A percentile compares a stretch with the other conserved stretches of the same genome.
Evolutionary conservation across 1,140 invertebrate genomes (phyloP).

Genomic region (Portunus trituberculatus): DNA sequence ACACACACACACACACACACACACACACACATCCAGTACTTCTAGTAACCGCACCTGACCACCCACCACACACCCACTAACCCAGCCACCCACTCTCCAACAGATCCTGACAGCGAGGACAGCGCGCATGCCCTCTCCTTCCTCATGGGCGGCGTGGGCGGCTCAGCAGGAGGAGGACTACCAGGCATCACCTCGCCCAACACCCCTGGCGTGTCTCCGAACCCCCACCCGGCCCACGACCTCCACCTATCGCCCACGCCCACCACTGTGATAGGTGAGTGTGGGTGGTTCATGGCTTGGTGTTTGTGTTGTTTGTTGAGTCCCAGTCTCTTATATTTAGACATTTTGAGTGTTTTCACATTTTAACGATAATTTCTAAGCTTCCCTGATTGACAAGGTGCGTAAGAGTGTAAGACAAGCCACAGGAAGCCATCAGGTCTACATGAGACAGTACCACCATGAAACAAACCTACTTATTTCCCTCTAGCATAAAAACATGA

Average conservation of each 20-base stretch:
- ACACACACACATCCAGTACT: neutral
- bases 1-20: slow-evolving; percentile 51
- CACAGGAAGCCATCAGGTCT: too few relatives aligned
- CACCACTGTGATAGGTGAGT: slow-evolving; percentile 51
- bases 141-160: slow-evolving; percentile 58
- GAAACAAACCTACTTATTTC: too few relatives aligned
- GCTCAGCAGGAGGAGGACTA: neutral
- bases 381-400: neutral
- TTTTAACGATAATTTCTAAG: too few relatives aligned
- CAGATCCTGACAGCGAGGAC: slow-evolving; percentile 70
- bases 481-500: too few relatives aligned
- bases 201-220: slow-evolving; percentile 57
- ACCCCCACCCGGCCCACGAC: slow-evolving; percentile 51
- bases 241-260: slow-evolving; percentile 67
- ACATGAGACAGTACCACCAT: too few relatives aligned
- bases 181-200: neutral
- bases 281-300: neutral
- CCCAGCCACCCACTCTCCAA: neutral
- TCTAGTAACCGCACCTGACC: too few relatives aligned
- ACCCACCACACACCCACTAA: too few relatives aligned
- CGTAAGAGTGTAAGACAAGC: neutral
- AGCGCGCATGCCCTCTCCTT: slow-evolving; percentile 67
- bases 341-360: too few relatives aligned
- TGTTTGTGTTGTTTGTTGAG: neutral
- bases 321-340: too few relatives aligned